Evolutionary conservation across 2,888 invertebrate genomes (phyloP).

Genomic region (Aphodius granarius): DNA sequence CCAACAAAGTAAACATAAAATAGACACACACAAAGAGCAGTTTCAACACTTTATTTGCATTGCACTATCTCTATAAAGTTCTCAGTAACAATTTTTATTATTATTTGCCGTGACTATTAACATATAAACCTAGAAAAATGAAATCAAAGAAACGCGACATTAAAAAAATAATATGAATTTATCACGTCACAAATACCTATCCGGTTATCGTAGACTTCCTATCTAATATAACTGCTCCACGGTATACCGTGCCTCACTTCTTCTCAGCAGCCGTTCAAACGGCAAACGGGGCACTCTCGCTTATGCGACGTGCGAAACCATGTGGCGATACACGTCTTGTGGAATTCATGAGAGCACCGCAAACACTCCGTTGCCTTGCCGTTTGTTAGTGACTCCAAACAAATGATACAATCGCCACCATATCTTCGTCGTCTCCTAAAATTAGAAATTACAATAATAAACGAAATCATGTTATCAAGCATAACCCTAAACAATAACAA

Average conservation of each 20-base stretch:
- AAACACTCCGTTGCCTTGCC: slow-evolving; percentile 25
- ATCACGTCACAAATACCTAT: background rate
- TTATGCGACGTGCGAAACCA: slow-evolving; percentile 26
- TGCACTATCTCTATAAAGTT: background rate
- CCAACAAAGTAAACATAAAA: no score
- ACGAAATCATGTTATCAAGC: no score
- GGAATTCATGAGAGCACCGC: background rate
- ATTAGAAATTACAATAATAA: background rate
- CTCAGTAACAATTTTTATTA: background rate
- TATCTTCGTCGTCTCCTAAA: background rate
- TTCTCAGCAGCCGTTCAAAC: background rate
- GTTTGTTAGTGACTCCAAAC: slow-evolving; percentile 27
- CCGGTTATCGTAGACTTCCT: background rate
- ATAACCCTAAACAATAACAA: no score
- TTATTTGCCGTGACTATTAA: background rate
- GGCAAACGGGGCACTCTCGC: background rate
- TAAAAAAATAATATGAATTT: background rate
- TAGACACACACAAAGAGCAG: background rate
- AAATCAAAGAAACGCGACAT: background rate
- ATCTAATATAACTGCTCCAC: background rate
- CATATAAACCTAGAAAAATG: background rate
- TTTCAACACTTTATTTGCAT: background rate
- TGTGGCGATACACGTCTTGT: slow-evolving; percentile 27
- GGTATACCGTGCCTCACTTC: no score
- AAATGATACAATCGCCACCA: slow-evolving; percentile 29